Conservation (phyloP, 2,797 vertebrate species). For the Gallinago stenura region DNA sequence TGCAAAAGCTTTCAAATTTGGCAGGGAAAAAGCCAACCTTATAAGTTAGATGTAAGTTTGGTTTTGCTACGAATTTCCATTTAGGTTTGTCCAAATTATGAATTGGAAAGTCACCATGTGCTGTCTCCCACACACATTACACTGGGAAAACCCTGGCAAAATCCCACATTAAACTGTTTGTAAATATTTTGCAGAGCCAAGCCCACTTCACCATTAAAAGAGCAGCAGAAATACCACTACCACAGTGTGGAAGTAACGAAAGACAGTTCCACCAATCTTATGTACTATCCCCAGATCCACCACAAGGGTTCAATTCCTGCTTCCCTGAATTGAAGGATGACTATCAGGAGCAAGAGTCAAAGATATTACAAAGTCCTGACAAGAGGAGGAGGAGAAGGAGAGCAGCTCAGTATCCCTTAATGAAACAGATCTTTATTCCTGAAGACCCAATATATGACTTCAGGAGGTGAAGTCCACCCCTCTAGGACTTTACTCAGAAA, state of each 20-base stretch:
- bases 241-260: rapidly evolving
- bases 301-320: not conserved
- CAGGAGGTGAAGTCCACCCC: not conserved
- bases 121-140: slow-evolving; percentile 28
- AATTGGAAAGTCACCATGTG: slow-evolving; percentile 22
- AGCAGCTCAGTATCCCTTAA: not conserved
- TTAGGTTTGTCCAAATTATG: not conserved
- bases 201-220: not conserved
- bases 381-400: not conserved
- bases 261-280: not conserved
- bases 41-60: not conserved
- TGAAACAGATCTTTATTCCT: not conserved
- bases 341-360: not conserved
- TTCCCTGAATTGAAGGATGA: not conserved
- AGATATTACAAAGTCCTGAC: not conserved
- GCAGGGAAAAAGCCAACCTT: not conserved
- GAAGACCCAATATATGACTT: not conserved
- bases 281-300: not conserved
- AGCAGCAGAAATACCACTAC: not conserved
- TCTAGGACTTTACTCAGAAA: not conserved
- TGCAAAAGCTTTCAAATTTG: slow-evolving; percentile 3
- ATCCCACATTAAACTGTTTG: slow-evolving; percentile 8
- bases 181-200: slow-evolving; percentile 23
- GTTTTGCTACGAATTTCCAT: not conserved
- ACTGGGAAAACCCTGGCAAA: slow-evolving; percentile 48